A percentile compares a stretch with the other conserved stretches of the same genome.
These are phyloP conservation scores for Micronycteris hirsuta DNA, from an alignment of 2,113 vertebrate genomes.

Conservation along the genomic window DNA sequence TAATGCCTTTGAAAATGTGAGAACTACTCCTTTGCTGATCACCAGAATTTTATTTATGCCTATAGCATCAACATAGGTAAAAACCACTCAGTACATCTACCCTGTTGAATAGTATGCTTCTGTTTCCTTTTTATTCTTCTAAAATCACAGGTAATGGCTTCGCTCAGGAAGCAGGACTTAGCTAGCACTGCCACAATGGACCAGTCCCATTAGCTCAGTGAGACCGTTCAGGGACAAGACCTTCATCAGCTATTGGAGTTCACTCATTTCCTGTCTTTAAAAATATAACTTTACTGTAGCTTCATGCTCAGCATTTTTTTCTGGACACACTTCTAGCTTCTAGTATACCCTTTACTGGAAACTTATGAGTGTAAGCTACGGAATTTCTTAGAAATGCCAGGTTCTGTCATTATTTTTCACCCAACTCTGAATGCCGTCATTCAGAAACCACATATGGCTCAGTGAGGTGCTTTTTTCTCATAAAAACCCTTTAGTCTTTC, in stretches of 20 bases:
- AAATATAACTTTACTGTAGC: not conserved
- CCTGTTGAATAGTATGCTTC: conserved; percentile 10
- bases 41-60: not conserved
- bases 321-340: not conserved
- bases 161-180: not conserved
- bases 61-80: not conserved
- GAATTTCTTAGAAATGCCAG: conserved; percentile 1
- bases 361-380: not conserved
- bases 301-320: not conserved
- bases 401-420: not conserved
- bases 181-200: not conserved
- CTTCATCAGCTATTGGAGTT: not conserved
- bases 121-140: not conserved
- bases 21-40: not conserved
- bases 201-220: not conserved
- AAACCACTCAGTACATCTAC: not conserved
- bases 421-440: conserved; percentile 22
- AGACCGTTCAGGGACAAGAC: not conserved
- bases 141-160: conserved; percentile 15
- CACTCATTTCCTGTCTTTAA: not conserved
- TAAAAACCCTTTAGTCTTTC: not conserved
- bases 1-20: conserved; percentile 28
- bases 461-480: not conserved
- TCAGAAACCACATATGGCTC: conserved; percentile 9
- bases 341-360: not conserved